A percentile compares a stretch with the other conserved stretches of the same genome.
Conservation (phyloP, 2,888 invertebrate genomes). For the Toxonevra muliebris region DNA sequence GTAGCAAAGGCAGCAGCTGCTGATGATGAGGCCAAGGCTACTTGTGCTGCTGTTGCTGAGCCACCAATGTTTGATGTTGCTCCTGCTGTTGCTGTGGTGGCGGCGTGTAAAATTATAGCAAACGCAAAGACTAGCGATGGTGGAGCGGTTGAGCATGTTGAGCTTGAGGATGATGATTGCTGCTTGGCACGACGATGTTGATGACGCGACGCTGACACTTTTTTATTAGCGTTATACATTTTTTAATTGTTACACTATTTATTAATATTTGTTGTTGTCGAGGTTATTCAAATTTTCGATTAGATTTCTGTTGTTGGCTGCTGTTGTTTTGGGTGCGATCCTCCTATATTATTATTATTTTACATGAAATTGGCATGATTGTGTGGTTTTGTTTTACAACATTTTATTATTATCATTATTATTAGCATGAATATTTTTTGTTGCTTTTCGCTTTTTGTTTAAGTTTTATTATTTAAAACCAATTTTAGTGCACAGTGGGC, state of each 20-base stretch:
- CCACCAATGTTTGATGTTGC: not conserved
- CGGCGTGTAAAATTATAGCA: not conserved
- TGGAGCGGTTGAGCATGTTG: no score
- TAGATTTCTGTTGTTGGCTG: not conserved
- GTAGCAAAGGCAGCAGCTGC: slow-evolving; percentile 22
- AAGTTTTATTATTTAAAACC: no score
- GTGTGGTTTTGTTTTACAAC: no score
- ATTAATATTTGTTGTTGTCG: not conserved
- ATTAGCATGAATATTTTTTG: no score
- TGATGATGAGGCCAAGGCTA: slow-evolving; percentile 4
- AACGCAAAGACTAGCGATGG: no score
- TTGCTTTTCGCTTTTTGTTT: no score
- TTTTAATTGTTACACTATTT: not conserved
- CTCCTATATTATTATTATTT: no score
- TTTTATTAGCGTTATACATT: not conserved
- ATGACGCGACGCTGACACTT: not conserved
- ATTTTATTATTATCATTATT: no score
- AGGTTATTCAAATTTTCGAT: slow-evolving; percentile 21
- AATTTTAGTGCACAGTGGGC: no score
- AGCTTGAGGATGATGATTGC: no score
- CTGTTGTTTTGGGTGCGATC: no score
- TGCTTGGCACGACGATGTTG: not conserved
- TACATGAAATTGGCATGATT: no score
- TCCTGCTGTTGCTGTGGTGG: slow-evolving; percentile 11
- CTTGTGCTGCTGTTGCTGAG: slow-evolving; percentile 6